Evolutionary conservation across 2,113 vertebrate genomes (phyloP).

Genomic region (Embiotoca jacksoni): DNA sequence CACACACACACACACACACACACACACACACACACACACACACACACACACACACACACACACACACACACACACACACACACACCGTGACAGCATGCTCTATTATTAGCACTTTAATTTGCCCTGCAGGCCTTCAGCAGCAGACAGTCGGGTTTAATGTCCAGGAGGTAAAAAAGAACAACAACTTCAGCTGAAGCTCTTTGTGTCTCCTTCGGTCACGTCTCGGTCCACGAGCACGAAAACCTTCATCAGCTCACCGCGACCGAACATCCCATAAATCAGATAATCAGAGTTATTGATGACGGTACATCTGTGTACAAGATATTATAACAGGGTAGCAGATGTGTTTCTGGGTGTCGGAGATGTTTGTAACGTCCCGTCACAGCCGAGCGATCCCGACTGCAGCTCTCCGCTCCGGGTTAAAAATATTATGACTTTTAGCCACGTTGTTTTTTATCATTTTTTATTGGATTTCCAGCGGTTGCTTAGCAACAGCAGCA

Average conservation of each 20-base stretch:
- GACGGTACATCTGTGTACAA: too few relatives aligned
- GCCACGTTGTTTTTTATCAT: not conserved
- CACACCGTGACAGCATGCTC: not conserved
- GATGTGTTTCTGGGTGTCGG: not conserved
- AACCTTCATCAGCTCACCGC: too few relatives aligned
- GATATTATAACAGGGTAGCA: too few relatives aligned
- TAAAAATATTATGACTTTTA: conserved; percentile 52
- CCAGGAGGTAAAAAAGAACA: not conserved
- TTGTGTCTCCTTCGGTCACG: too few relatives aligned
- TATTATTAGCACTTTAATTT: conserved; percentile 48
- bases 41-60: not conserved
- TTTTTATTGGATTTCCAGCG: conserved; percentile 12
- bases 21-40: too few relatives aligned
- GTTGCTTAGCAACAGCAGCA: conserved; percentile 62
- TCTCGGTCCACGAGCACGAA: too few relatives aligned
- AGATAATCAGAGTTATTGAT: too few relatives aligned
- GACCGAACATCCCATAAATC: too few relatives aligned
- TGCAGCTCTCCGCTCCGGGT: conserved; percentile 12
- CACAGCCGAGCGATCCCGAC: conserved; percentile 23
- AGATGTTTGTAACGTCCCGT: not conserved
- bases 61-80: conserved; percentile 13
- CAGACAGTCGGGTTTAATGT: conserved; percentile 7
- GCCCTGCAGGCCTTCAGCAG: conserved; percentile 22
- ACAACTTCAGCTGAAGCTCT: too few relatives aligned
- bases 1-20: too few relatives aligned